Conservation (phyloP, 30 jellyfish, hydroid and myxozoan genomes). For the Catostylus mosaicus region DNA sequence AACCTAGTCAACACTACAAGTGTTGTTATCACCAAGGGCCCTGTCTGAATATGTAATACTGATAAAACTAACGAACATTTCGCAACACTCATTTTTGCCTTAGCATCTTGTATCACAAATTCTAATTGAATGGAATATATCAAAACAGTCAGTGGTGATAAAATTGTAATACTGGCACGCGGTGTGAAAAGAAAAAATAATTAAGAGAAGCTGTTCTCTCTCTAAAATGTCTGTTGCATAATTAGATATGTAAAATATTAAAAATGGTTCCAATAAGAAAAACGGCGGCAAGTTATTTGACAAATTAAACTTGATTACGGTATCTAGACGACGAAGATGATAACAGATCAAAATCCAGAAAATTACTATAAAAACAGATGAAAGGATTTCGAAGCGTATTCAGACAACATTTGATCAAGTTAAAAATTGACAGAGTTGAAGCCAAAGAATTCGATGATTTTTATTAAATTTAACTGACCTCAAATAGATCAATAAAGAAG, state of each 20-base stretch:
- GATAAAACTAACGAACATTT: too few species aligned
- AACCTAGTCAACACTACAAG: too few species aligned
- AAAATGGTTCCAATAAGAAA: background rate
- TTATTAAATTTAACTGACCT: background rate
- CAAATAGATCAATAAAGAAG: background rate
- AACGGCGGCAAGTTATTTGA: slow-evolving; percentile 10
- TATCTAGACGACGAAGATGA: slow-evolving; percentile 1
- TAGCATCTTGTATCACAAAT: too few species aligned
- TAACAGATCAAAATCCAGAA: slow-evolving; percentile 3
- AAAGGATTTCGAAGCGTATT: background rate
- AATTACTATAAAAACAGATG: slow-evolving; percentile 10
- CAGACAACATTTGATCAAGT: slow-evolving; percentile 10
- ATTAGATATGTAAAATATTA: background rate
- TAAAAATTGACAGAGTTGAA: background rate
- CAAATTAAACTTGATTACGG: slow-evolving; percentile 6
- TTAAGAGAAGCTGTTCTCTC: background rate
- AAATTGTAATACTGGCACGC: too few species aligned
- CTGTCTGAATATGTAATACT: too few species aligned
- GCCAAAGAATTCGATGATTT: background rate
- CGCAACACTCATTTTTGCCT: too few species aligned
- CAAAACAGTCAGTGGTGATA: too few species aligned
- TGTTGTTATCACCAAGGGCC: too few species aligned
- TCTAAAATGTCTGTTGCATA: background rate
- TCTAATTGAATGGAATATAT: too few species aligned
- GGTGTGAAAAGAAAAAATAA: too few species aligned